phyloP scores from a whole-genome alignment of 1,140 invertebrate genomes.

The Drosophila bifasciata region DNA sequence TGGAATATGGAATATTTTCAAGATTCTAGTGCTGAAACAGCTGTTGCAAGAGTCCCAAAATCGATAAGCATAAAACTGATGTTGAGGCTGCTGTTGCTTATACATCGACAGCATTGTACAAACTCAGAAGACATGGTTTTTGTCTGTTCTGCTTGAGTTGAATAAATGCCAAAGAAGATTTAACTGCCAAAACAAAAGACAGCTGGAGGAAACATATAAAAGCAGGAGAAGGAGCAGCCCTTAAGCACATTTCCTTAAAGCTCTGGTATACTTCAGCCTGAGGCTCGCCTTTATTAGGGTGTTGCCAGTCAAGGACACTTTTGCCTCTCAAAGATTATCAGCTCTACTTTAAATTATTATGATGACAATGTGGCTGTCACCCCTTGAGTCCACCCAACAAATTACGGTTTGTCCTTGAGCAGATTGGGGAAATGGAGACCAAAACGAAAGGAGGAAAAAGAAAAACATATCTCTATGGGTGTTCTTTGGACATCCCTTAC shows the following conservation, averaged over 20 bases:
- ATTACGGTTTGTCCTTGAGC: constrained; percentile 52
- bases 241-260: too few species aligned
- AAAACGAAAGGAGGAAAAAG: not conserved
- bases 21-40: constrained; percentile 4
- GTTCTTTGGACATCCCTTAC: not conserved
- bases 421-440: too few species aligned
- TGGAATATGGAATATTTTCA: constrained; percentile 5
- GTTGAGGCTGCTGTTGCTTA: constrained; percentile 31
- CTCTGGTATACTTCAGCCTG: constrained; percentile 18
- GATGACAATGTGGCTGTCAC: constrained; percentile 39
- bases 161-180: constrained; percentile 33
- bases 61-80: constrained; percentile 48
- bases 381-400: constrained; percentile 39
- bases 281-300: constrained; percentile 45
- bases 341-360: constrained; percentile 65
- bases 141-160: constrained; percentile 1
- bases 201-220: constrained; percentile 1
- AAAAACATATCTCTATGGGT: constrained; percentile 16
- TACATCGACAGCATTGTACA: not conserved
- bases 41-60: constrained; percentile 27
- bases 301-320: constrained; percentile 52
- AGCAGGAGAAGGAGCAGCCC: constrained; percentile 39
- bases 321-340: constrained; percentile 65
- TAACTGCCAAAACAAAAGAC: constrained; percentile 20
- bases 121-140: constrained; percentile 23